phyloP scores from a whole-genome alignment of 2,888 invertebrate genomes.

The Drosophila buzzatii region DNA sequence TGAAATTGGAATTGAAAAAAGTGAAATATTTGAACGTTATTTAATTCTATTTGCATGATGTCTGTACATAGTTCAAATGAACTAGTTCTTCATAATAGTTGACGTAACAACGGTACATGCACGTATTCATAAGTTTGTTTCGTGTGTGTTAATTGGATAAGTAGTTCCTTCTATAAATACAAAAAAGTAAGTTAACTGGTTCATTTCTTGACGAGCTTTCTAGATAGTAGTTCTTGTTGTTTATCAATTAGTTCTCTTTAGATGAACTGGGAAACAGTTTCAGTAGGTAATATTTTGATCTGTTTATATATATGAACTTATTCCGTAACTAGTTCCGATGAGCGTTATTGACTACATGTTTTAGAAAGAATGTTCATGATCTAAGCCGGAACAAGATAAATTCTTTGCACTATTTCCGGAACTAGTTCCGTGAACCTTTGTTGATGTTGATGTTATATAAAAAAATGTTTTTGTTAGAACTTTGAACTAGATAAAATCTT shows the following conservation, averaged over 20 bases:
- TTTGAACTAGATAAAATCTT: neutral
- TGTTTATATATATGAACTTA: neutral
- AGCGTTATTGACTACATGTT: too few species aligned
- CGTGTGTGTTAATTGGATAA: neutral
- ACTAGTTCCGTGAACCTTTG: neutral
- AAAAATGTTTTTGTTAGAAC: too few species aligned
- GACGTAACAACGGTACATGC: too few species aligned
- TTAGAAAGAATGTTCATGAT: too few species aligned
- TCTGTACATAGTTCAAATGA: neutral
- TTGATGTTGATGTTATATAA: too few species aligned
- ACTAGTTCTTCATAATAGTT: neutral
- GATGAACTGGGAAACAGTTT: too few species aligned
- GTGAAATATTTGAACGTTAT: neutral
- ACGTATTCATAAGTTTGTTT: neutral
- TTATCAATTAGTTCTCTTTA: too few species aligned
- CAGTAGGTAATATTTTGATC: too few species aligned
- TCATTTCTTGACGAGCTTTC: neutral
- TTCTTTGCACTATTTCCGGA: too few species aligned
- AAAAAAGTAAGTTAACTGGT: neutral
- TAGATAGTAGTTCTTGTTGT: neutral
- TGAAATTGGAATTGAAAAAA: neutral
- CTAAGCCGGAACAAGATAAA: too few species aligned
- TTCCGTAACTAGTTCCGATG: neutral
- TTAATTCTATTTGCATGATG: neutral
- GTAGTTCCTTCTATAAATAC: neutral